Conservation (phyloP, 2,888 invertebrate genomes). For the Acanthococcus lagerstroemiae region DNA sequence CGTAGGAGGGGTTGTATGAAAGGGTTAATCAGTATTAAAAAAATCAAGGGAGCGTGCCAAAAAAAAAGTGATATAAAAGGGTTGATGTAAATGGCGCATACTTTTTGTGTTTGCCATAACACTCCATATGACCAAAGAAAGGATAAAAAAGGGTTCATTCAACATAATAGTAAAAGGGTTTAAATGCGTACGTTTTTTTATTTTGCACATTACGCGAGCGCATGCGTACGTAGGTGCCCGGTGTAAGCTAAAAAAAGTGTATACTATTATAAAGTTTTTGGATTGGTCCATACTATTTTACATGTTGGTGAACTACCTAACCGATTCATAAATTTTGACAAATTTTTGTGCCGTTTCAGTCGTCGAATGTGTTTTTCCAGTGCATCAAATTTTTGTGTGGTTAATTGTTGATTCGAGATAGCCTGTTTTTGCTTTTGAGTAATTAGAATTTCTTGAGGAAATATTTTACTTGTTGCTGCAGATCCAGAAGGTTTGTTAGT, state of each 20-base stretch:
- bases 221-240: constrained; percentile 15
- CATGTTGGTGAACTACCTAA: not conserved
- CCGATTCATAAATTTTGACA: not conserved
- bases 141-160: constrained; percentile 23
- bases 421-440: not conserved
- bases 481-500: too few species aligned
- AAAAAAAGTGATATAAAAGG: constrained; percentile 16
- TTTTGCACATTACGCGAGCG: constrained; percentile 6
- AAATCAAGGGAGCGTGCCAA: constrained; percentile 13
- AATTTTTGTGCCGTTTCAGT: not conserved
- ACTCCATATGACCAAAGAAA: not conserved
- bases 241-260: not conserved
- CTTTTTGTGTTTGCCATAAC: constrained; percentile 14
- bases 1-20: not conserved
- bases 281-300: not conserved
- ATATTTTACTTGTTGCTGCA: not conserved
- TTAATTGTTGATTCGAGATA: not conserved
- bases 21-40: not conserved
- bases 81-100: constrained; percentile 20
- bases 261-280: not conserved
- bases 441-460: not conserved
- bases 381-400: not conserved
- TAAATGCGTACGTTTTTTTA: not conserved
- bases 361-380: not conserved
- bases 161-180: constrained; percentile 22